These are phyloP conservation scores for Caretta caretta DNA, from an alignment of 2,113 vertebrate species.

Conservation along the genomic window DNA sequence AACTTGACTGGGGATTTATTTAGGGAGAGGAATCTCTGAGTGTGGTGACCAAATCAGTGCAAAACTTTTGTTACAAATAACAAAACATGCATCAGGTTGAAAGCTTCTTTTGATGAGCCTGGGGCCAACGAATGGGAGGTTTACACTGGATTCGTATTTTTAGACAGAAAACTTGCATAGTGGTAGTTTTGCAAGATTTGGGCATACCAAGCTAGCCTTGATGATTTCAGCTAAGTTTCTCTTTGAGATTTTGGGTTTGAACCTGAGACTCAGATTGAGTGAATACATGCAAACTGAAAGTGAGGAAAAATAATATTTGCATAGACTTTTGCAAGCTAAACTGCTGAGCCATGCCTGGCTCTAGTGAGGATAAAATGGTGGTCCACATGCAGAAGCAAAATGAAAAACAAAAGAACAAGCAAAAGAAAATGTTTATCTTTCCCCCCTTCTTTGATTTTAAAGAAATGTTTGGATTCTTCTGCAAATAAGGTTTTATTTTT, in stretches of 20 bases:
- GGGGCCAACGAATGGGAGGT: neutral
- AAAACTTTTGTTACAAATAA: constrained; percentile 9
- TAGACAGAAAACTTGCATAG: neutral
- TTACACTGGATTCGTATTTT: constrained; percentile 19
- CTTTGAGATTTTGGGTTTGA: constrained; percentile 1
- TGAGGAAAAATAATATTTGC: constrained; percentile 64
- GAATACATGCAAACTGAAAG: constrained; percentile 37
- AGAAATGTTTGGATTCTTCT: neutral
- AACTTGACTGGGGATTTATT: constrained; percentile 28
- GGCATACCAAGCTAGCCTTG: constrained; percentile 39
- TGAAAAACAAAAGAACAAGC: neutral
- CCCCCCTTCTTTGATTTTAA: neutral
- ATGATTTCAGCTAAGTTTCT: constrained; percentile 49
- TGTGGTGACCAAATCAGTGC: neutral
- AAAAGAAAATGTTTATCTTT: neutral
- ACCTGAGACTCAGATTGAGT: constrained; percentile 29
- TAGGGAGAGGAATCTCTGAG: neutral
- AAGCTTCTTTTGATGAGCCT: neutral
- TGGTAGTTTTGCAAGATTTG: neutral
- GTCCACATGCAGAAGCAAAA: constrained; percentile 57
- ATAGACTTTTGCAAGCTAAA: constrained; percentile 51
- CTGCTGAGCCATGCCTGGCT: constrained; percentile 32
- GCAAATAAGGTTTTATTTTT: neutral
- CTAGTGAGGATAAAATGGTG: constrained; percentile 43
- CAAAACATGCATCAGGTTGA: neutral